phyloP scores from a whole-genome alignment of 2,797 vertebrate genomes.

The Morelia viridis region DNA sequence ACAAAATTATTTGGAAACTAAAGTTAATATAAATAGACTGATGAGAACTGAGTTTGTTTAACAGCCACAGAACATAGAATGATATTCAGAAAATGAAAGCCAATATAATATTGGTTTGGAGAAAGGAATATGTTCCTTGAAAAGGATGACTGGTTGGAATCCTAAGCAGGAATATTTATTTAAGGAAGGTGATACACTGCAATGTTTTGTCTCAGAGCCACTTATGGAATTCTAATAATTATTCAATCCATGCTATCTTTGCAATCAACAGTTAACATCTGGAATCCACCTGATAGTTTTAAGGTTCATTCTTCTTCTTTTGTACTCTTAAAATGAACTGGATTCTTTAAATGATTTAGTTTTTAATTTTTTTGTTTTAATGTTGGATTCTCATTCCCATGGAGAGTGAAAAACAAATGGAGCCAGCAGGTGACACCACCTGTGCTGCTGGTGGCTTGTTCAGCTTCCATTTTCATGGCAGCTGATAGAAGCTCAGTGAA shows the following conservation, averaged over 20 bases:
- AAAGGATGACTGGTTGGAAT: background rate
- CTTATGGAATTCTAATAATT: background rate
- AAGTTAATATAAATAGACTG: background rate
- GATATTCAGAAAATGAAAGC: background rate
- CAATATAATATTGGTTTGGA: background rate
- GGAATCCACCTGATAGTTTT: conserved; percentile 45
- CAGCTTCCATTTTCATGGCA: conserved; percentile 77
- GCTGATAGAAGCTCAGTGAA: conserved; percentile 65
- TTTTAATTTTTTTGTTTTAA: conserved; percentile 55
- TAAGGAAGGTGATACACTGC: too few relatives aligned
- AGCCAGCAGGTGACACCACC: conserved; percentile 65
- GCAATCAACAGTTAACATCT: conserved; percentile 25
- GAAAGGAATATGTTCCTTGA: background rate
- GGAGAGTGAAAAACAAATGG: conserved; percentile 67
- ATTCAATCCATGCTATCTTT: background rate
- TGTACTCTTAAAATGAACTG: conserved; percentile 45
- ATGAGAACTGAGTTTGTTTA: background rate
- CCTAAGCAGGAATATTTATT: background rate
- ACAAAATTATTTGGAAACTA: background rate
- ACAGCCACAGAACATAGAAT: background rate
- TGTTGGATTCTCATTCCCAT: conserved; percentile 68
- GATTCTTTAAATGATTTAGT: conserved; percentile 61
- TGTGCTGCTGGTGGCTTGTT: conserved; percentile 64
- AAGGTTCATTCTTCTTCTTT: too few relatives aligned
- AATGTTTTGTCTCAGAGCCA: background rate